Evolutionary conservation across 2,797 vertebrate species (phyloP).

Genomic region (Ceryle rudis): DNA sequence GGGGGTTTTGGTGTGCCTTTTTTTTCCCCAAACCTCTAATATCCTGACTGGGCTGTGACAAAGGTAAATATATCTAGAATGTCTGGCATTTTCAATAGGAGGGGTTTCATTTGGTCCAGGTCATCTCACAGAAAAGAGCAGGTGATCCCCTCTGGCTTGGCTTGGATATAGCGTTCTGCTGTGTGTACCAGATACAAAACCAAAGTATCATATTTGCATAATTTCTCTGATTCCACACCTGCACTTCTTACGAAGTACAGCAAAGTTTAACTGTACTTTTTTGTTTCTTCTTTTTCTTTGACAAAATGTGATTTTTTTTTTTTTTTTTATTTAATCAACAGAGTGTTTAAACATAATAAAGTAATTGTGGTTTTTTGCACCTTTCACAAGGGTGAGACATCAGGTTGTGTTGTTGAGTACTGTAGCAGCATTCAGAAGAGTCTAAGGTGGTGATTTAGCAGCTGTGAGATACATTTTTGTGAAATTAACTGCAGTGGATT

Average conservation of each 20-base stretch:
- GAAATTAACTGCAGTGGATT: not conserved
- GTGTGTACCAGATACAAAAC: not conserved
- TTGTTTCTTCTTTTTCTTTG: not conserved
- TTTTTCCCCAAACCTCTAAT: not conserved
- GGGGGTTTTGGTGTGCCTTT: not conserved
- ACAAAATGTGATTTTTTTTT: not conserved
- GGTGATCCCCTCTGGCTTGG: not conserved
- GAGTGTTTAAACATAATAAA: not conserved
- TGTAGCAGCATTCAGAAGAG: not conserved
- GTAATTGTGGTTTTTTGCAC: not conserved
- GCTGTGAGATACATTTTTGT: not conserved
- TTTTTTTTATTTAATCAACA: not conserved
- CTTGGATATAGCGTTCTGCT: not conserved
- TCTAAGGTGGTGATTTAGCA: not conserved
- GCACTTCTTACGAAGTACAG: not conserved
- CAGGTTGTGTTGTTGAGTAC: not conserved
- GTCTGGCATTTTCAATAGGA: not conserved
- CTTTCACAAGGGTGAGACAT: not conserved
- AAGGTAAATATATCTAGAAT: not conserved
- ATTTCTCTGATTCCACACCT: not conserved
- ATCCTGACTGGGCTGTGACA: accelerated
- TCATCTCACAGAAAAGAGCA: not conserved
- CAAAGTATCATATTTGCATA: not conserved
- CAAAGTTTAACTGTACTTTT: not conserved
- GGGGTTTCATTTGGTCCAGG: not conserved